Evolutionary conservation across 2,888 invertebrate species (phyloP).

Genomic region (Therioaphis trifolii): DNA sequence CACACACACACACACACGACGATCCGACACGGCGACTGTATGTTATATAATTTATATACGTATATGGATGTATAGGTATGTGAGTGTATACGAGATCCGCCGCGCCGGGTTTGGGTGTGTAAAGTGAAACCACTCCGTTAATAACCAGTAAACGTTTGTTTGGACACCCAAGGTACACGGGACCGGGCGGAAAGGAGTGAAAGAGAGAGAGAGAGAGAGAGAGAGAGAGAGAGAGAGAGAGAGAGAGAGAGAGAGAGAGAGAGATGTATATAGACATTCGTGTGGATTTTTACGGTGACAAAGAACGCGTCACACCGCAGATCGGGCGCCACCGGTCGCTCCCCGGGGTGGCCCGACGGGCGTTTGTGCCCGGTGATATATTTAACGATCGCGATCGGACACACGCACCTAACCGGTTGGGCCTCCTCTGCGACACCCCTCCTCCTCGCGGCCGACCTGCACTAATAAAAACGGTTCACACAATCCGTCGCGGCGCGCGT

Average conservation of each 20-base stretch:
- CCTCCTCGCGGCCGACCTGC: no score
- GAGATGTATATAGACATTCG: no score
- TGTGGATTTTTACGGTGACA: background rate
- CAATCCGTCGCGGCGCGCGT: background rate
- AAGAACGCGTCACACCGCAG: conserved; percentile 24
- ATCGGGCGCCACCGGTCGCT: conserved; percentile 39
- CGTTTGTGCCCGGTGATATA: conserved; percentile 28
- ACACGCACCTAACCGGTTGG: conserved; percentile 43
- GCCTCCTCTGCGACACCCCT: no score
- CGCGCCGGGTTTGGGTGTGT: background rate
- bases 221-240: no score
- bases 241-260: background rate
- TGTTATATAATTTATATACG: no score
- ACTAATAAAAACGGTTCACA: background rate
- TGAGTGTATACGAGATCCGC: no score
- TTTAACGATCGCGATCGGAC: conserved; percentile 34
- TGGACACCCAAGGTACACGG: conserved; percentile 48
- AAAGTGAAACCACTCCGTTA: conserved; percentile 7
- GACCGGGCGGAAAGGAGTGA: background rate
- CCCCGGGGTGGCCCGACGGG: conserved; percentile 55
- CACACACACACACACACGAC: no score
- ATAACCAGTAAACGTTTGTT: conserved; percentile 58
- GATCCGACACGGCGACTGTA: no score
- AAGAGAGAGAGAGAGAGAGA: no score
- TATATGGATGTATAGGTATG: no score